Evolutionary conservation across 2,888 invertebrate genomes (phyloP).

Genomic region (Amblyteles armatorius): DNA sequence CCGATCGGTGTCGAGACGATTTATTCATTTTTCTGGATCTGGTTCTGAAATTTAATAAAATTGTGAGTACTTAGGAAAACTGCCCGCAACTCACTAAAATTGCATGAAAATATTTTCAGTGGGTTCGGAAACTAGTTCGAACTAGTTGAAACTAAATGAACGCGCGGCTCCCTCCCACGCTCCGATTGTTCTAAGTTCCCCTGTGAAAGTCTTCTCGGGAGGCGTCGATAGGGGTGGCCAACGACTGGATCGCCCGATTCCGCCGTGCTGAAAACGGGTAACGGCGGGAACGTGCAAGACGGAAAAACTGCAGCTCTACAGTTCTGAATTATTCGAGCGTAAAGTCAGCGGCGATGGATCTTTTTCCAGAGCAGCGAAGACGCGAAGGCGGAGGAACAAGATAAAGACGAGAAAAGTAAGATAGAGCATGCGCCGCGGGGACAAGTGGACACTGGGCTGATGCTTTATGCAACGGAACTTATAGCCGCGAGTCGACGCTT

Average conservation of each 20-base stretch:
- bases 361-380: conserved; percentile 32
- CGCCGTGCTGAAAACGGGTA: neutral
- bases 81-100: too few species aligned
- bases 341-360: conserved; percentile 15
- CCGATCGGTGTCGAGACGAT: neutral
- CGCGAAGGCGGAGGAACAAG: conserved; percentile 29
- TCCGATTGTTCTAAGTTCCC: too few species aligned
- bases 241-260: neutral
- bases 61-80: too few species aligned
- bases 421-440: conserved; percentile 6
- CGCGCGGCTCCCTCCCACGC: too few species aligned
- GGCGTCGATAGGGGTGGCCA: neutral
- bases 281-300: conserved; percentile 11
- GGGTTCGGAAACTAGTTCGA: too few species aligned
- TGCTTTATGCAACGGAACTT: conserved; percentile 55
- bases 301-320: conserved; percentile 58
- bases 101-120: too few species aligned
- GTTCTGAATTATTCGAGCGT: conserved; percentile 69
- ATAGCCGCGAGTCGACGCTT: conserved; percentile 49
- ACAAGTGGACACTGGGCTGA: conserved; percentile 53
- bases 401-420: conserved; percentile 30
- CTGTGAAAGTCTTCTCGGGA: neutral
- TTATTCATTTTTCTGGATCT: neutral
- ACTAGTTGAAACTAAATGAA: too few species aligned
- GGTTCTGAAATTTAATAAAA: neutral